Evolutionary conservation across 2,113 vertebrate species (phyloP).

Genomic region (Brachyhypopomus gauderio): DNA sequence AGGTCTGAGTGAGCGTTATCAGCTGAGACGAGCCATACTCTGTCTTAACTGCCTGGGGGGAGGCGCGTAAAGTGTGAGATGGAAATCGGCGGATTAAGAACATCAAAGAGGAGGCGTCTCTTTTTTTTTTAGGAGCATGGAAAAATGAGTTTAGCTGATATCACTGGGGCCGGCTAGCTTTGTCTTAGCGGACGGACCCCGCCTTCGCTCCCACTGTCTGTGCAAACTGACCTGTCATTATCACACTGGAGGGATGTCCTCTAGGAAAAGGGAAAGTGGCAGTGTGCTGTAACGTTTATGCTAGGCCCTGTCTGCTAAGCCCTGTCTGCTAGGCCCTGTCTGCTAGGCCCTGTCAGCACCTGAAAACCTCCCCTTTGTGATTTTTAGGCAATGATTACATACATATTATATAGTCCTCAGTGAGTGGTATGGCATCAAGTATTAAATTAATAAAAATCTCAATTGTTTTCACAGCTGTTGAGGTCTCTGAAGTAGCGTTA

Average conservation of each 20-base stretch:
- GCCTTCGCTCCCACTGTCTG: slow-evolving; percentile 18
- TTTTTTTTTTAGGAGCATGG: background rate
- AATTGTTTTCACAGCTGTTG: background rate
- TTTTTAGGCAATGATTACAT: background rate
- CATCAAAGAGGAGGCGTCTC: slow-evolving; percentile 26
- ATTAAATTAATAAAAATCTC: background rate
- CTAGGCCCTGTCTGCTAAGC: background rate
- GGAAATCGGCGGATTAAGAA: slow-evolving; percentile 40
- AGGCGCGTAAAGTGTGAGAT: slow-evolving; percentile 42
- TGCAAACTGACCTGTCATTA: slow-evolving; percentile 14
- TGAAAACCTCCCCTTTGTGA: background rate
- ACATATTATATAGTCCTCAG: background rate
- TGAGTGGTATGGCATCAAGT: no score
- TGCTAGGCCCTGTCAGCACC: background rate
- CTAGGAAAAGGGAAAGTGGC: background rate
- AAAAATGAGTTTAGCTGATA: background rate
- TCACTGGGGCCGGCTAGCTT: slow-evolving; percentile 24
- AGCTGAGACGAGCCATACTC: slow-evolving; percentile 25
- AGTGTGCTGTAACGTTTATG: background rate
- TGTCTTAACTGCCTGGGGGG: slow-evolving; percentile 29
- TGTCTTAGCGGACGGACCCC: slow-evolving; percentile 28
- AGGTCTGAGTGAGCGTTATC: slow-evolving; percentile 27
- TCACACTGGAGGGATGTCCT: background rate
- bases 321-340: no score
- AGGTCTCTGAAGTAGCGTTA: no score